Evolutionary conservation across 1,140 invertebrate species (phyloP), one percentile per base, ranked within the genome.

Genomic region (Cryptotermes secundus): DNA sequence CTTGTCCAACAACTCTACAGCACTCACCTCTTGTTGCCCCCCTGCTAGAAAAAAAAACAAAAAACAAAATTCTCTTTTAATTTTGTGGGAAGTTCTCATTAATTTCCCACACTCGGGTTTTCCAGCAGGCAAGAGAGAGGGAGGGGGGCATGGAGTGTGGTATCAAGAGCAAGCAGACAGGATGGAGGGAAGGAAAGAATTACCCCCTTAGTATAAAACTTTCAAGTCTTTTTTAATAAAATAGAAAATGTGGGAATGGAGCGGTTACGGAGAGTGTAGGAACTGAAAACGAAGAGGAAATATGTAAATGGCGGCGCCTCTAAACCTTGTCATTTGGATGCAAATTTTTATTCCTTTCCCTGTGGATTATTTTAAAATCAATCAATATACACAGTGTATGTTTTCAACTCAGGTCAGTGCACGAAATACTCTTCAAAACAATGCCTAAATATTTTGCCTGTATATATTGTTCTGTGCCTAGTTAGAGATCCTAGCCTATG

Each of bases 51-150:
- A 38, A 38, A 65, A 72, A 72, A 26, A 72, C n/a, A 72, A 72
- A 38, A 65, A 72, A 72, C 59, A 72, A 72, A 72, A 72, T 72
- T 72, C 59, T 31, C 59, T 72, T 72, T 72, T 72, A 72, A 72
- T 72, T 72, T 72, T 72, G 59, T 72, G 59, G 59, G 59, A 72
- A 72, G 59, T 72, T 72, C 59, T 72, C 59, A 72, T 72, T 72
- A 72, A 72, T 72, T 72, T 72, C 59, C 59, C 59, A 72, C 59
- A n/a, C 59, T 72, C 26, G 59, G n/a, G 59, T 72, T 72, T 72
- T 72, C 59, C 31, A 26, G 59, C 59, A 72, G 45, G 59, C 59
- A 31, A 72, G 4, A 12, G 59, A 7, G n/a, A 31, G 26, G 2
- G 59, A 1, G 53, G 6, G 53, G 12, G n/a, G 53, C 26, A 59